phyloP scores from a whole-genome alignment of 2,113 vertebrate species.

The Lutjanus erythropterus region DNA sequence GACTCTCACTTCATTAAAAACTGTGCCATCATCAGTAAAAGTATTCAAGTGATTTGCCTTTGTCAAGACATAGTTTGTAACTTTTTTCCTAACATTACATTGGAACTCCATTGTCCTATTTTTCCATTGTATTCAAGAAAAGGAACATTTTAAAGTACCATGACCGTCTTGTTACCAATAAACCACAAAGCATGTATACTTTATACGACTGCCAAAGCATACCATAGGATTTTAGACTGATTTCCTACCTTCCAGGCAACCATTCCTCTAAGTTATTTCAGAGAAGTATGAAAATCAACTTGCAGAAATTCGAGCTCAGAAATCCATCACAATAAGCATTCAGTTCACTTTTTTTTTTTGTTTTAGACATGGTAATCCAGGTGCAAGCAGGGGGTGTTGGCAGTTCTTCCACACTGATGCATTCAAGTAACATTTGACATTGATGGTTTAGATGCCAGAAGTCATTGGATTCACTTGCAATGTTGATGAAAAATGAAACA shows the following conservation, averaged over 20 bases:
- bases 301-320: slow-evolving; percentile 18
- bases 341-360: slow-evolving; percentile 9
- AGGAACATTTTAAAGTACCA: background rate
- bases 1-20: background rate
- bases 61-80: background rate
- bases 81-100: background rate
- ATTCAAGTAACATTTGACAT: background rate
- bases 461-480: background rate
- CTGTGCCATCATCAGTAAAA: background rate
- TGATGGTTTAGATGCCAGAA: background rate
- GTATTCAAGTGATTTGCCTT: background rate
- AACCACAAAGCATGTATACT: slow-evolving; percentile 11
- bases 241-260: slow-evolving; percentile 33
- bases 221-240: slow-evolving; percentile 10
- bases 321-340: slow-evolving; percentile 15
- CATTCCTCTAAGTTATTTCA: slow-evolving; percentile 6
- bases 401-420: background rate
- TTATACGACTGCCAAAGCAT: slow-evolving; percentile 10
- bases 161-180: slow-evolving; percentile 18
- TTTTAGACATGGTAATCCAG: background rate
- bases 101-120: background rate
- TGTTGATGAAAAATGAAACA: slow-evolving; percentile 2
- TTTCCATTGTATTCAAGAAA: background rate
- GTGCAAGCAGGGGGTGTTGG: background rate
- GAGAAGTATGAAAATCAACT: background rate